A percentile compares a stretch with the other conserved stretches of the same genome.
phyloP scores from a whole-genome alignment of 2,888 invertebrate genomes.

The Parapristionchus giblindavisi region DNA sequence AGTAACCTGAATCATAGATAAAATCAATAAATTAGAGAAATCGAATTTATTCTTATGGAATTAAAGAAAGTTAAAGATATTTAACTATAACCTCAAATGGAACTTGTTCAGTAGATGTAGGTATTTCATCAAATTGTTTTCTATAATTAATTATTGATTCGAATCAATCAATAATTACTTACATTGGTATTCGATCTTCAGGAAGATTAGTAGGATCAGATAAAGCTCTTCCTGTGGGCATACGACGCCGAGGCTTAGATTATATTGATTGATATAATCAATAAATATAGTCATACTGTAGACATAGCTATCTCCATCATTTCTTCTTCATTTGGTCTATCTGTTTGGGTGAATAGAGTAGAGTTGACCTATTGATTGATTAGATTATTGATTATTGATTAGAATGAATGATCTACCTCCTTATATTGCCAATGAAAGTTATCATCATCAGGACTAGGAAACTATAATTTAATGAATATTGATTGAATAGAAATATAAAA shows the following conservation, averaged over 20 bases:
- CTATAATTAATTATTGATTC: neutral
- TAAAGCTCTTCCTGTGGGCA: slow-evolving; percentile 10
- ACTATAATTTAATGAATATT: neutral
- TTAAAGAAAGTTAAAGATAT: neutral
- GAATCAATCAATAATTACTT: neutral
- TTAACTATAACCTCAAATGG: neutral
- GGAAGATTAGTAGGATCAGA: slow-evolving; percentile 9
- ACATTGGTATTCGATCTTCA: slow-evolving; percentile 6
- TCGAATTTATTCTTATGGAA: too few relatives aligned
- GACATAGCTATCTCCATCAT: slow-evolving; percentile 22
- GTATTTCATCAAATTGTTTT: neutral
- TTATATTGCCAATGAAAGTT: slow-evolving; percentile 31
- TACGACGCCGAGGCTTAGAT: slow-evolving; percentile 15
- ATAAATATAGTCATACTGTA: neutral
- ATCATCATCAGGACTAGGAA: slow-evolving; percentile 26
- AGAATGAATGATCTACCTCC: neutral
- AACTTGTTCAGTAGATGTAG: neutral
- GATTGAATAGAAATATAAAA: neutral
- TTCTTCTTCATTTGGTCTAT: slow-evolving; percentile 24
- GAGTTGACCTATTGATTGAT: slow-evolving; percentile 12
- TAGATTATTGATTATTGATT: neutral
- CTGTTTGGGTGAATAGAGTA: slow-evolving; percentile 29
- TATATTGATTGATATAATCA: neutral
- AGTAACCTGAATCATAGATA: neutral
- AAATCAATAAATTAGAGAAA: too few relatives aligned